A percentile compares a stretch with the other conserved stretches of the same genome.
These are phyloP conservation scores for Pandemis heparana DNA, from an alignment of 2,888 invertebrate genomes.

Conservation along the genomic window DNA sequence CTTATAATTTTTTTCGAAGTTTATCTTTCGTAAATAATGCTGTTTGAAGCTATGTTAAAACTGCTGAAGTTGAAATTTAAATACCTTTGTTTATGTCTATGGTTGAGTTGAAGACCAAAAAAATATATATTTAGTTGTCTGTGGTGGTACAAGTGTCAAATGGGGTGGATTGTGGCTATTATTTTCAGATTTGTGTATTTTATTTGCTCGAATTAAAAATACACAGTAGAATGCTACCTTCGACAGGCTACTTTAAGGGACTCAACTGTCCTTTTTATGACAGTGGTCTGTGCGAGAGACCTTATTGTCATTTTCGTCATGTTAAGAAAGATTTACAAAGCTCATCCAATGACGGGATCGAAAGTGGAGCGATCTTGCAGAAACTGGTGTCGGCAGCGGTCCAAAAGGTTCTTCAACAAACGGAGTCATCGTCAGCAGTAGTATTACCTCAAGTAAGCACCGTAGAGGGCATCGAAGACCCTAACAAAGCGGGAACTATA, in stretches of 20 bases:
- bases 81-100: not conserved
- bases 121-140: constrained; percentile 1
- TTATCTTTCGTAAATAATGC: not conserved
- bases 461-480: constrained; percentile 47
- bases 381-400: constrained; percentile 87
- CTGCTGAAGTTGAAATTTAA: not conserved
- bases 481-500: constrained; percentile 50
- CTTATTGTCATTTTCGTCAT: constrained; percentile 97
- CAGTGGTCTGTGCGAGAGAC: constrained; percentile 92
- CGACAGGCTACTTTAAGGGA: constrained; percentile 95
- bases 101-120: not conserved
- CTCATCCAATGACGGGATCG: constrained; percentile 70
- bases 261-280: constrained; percentile 95
- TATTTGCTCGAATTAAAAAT: constrained; percentile 27
- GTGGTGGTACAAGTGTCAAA: constrained; percentile 34
- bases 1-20: not conserved
- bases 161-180: constrained; percentile 14
- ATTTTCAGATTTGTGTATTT: constrained; percentile 33
- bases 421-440: constrained; percentile 61
- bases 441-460: constrained; percentile 50
- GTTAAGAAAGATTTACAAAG: constrained; percentile 88
- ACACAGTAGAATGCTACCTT: constrained; percentile 91
- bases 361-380: constrained; percentile 83
- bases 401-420: constrained; percentile 86
- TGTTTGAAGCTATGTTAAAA: constrained; percentile 12